Evolutionary conservation across 2,888 invertebrate species (phyloP).

Genomic region (Hylaea fasciaria): DNA sequence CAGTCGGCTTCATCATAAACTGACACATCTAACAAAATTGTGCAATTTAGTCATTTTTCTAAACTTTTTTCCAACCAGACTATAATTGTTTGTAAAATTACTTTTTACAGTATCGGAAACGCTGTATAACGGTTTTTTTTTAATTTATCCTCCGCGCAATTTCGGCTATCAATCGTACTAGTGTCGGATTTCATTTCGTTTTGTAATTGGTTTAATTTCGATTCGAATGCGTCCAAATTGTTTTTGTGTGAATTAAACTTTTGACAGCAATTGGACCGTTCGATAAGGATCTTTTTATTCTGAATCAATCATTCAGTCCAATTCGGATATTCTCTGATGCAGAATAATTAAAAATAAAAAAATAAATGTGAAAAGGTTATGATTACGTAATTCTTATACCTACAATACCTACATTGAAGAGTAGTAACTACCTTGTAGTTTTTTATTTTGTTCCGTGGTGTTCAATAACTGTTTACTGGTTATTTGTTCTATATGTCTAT

Average conservation of each 20-base stretch:
- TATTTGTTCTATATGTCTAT: too few species aligned
- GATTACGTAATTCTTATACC: too few species aligned
- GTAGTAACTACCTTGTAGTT: too few species aligned
- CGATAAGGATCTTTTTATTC: slow-evolving; percentile 7
- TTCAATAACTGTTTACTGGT: too few species aligned
- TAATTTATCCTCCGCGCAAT: slow-evolving; percentile 36
- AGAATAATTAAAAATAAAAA: not conserved
- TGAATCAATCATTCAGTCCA: slow-evolving; percentile 13
- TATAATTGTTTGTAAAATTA: not conserved
- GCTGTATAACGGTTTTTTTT: slow-evolving; percentile 32
- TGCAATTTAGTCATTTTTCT: too few species aligned
- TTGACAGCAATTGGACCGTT: slow-evolving; percentile 34
- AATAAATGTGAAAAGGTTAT: too few species aligned
- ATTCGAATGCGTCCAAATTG: slow-evolving; percentile 41
- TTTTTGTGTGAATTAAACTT: slow-evolving; percentile 39
- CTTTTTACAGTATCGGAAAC: slow-evolving; percentile 22
- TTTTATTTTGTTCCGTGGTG: too few species aligned
- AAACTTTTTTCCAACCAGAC: not conserved
- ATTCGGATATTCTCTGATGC: not conserved
- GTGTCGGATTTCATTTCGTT: slow-evolving; percentile 39
- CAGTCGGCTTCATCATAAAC: too few species aligned
- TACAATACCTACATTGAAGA: too few species aligned
- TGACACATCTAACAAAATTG: too few species aligned
- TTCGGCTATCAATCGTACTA: slow-evolving; percentile 40
- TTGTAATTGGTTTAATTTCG: slow-evolving; percentile 45